phyloP scores from a whole-genome alignment of 2,888 invertebrate species.

The Isoperla grammatica region DNA sequence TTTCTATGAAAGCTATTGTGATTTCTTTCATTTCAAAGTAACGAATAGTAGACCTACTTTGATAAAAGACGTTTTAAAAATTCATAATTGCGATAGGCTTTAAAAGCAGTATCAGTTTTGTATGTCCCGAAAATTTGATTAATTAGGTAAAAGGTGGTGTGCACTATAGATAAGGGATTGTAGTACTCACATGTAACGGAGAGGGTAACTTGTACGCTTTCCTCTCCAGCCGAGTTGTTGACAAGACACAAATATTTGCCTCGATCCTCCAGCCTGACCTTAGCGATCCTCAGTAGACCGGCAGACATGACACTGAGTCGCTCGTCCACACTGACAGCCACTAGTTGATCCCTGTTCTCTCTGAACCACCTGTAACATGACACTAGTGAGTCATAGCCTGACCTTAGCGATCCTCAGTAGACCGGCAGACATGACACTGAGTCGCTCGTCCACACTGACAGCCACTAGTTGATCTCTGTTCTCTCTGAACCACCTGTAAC shows the following conservation, averaged over 20 bases:
- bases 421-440: slow-evolving; percentile 56
- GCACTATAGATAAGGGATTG: no score
- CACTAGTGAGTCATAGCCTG: no score
- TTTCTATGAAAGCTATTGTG: no score
- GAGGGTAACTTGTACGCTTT: slow-evolving; percentile 69
- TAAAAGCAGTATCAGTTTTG: no score
- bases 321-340: slow-evolving; percentile 62
- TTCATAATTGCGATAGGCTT: no score
- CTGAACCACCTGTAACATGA: slow-evolving; percentile 60
- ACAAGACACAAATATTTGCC: slow-evolving; percentile 87
- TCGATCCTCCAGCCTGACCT: slow-evolving; percentile 69
- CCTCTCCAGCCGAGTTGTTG: slow-evolving; percentile 82
- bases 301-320: slow-evolving; percentile 54
- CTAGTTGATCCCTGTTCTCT: slow-evolving; percentile 63
- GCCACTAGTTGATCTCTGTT: slow-evolving; percentile 63
- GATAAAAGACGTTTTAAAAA: no score
- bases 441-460: slow-evolving; percentile 59
- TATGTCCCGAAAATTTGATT: no score
- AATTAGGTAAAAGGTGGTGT: no score
- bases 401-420: slow-evolving; percentile 61
- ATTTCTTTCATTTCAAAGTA: no score
- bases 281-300: slow-evolving; percentile 61
- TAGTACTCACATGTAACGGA: slow-evolving; percentile 67
- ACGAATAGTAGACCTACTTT: no score
- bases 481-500: slow-evolving; percentile 66